Base-by-base conservation (phyloP, 1,140 invertebrate genomes). In the Drosophila arizonae region DNA sequence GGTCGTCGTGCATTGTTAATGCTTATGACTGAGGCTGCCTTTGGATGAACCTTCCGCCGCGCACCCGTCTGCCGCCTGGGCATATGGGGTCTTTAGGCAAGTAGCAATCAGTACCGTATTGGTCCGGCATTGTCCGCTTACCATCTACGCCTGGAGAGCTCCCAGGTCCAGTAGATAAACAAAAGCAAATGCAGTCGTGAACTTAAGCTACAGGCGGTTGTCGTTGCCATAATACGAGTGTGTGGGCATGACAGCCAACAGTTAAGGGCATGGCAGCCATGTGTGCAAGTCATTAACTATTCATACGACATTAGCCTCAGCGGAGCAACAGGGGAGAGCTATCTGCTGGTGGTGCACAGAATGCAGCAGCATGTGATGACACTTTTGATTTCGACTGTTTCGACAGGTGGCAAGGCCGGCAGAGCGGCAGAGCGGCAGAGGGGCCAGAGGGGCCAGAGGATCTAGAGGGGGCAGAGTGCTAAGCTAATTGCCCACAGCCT, bases 201-300 rank as follows among this genome's bases (percentile, higher is more conserved):
- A 58, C 63, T 76, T 66, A 67, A 73, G 74, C 74, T 76, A 24
- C 67, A 64, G 28, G 54, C 70, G 63, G 69, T 54, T 55, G 46
- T 67, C 64, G 57, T 63, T 54, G 33, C 45, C 72, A 61, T 51
- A 62, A 76, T 63, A 56, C 10, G 36, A 39, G 36, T n/a, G 11
- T 73, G 63, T 68, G 57, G 33, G 57, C 43, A 52, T 24, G 28
- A 26, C 17, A 45, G 41, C n/a, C 36, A 57, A 26, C 26, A 51
- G 45, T 30, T 58, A 43, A 60, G 62, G 62, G 26, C 26, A 48
- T 39, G 33, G 21, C 46, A 61, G 52, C 17, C 30, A 48, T 67
- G 55, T 76, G 41, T 63, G 45, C 62, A 43, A 70, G 57, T 82
- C 79, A 86, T 86, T 87, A 86, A 86, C 75, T 82, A 86, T 86